Percentiles rank a stretch among this genome's conserved stretches.
These are phyloP conservation scores for Ischnus inquisitorius DNA, from an alignment of 2,888 invertebrate genomes.

Conservation along the genomic window DNA sequence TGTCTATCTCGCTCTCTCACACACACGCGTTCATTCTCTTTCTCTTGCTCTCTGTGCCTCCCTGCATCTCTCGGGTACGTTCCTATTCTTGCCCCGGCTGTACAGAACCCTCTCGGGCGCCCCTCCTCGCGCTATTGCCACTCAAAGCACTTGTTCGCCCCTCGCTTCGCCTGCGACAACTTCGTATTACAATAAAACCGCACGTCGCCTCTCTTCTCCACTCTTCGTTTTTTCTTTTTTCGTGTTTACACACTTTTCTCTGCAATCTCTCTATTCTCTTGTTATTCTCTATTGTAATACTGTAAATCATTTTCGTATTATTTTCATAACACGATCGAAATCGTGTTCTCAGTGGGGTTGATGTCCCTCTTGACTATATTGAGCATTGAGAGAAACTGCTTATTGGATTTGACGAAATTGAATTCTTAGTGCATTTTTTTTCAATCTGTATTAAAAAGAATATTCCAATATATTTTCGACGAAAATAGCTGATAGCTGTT, in stretches of 20 bases:
- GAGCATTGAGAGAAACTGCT: too few species aligned
- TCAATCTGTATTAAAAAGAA: too few species aligned
- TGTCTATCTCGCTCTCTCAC: conserved; percentile 15
- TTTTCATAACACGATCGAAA: too few species aligned
- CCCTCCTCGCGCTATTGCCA: conserved; percentile 63
- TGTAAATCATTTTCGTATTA: not conserved
- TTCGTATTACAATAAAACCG: conserved; percentile 58
- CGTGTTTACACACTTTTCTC: conserved; percentile 21
- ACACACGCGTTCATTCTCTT: conserved; percentile 24
- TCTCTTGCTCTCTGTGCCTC: conserved; percentile 33
- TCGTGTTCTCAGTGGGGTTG: too few species aligned
- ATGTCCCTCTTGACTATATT: too few species aligned
- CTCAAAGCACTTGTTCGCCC: conserved; percentile 58
- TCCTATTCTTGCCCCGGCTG: conserved; percentile 2
- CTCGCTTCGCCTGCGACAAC: conserved; percentile 58
- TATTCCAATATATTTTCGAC: too few species aligned
- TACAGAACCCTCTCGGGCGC: conserved; percentile 43
- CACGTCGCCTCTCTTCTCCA: conserved; percentile 35
- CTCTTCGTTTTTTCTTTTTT: conserved; percentile 14
- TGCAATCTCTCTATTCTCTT: conserved; percentile 6
- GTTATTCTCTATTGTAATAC: conserved; percentile 10
- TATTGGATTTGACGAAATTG: too few species aligned
- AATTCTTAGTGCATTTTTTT: too few species aligned
- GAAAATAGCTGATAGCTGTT: too few species aligned
- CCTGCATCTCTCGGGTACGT: not conserved